Conservation (phyloP, 2,888 invertebrate genomes). For the Acrocyrtus sp. region DNA sequence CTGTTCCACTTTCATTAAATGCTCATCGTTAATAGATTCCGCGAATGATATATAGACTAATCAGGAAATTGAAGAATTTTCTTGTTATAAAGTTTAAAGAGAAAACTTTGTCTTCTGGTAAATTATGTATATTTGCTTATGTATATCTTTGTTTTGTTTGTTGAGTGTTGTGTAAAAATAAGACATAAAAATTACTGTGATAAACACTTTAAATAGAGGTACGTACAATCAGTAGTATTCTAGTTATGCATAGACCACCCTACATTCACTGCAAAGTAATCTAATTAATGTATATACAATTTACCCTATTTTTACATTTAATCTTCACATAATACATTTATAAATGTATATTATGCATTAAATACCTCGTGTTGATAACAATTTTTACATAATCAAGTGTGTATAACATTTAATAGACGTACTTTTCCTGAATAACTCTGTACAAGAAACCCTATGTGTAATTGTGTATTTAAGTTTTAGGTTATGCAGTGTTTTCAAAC, state of each 20-base stretch:
- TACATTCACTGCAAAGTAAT: no score
- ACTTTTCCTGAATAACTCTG: background rate
- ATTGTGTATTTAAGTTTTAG: no score
- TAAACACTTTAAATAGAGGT: slow-evolving; percentile 53
- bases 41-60: no score
- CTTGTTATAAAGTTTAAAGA: no score
- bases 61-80: no score
- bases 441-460: background rate
- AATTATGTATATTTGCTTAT: slow-evolving; percentile 36
- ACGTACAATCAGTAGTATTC: slow-evolving; percentile 40
- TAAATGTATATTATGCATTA: slow-evolving; percentile 15
- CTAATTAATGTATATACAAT: no score
- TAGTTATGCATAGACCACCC: slow-evolving; percentile 13
- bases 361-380: slow-evolving; percentile 46
- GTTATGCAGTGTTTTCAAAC: no score
- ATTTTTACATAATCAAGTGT: slow-evolving; percentile 33
- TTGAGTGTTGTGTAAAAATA: slow-evolving; percentile 57
- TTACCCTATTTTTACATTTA: background rate
- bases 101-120: no score
- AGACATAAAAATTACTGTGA: slow-evolving; percentile 57
- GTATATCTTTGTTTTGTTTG: slow-evolving; percentile 36
- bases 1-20: no score
- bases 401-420: slow-evolving; percentile 11
- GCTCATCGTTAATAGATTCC: no score
- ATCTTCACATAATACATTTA: no score